phyloP scores from a whole-genome alignment of 2,113 vertebrate species.

The Chionis minor region DNA sequence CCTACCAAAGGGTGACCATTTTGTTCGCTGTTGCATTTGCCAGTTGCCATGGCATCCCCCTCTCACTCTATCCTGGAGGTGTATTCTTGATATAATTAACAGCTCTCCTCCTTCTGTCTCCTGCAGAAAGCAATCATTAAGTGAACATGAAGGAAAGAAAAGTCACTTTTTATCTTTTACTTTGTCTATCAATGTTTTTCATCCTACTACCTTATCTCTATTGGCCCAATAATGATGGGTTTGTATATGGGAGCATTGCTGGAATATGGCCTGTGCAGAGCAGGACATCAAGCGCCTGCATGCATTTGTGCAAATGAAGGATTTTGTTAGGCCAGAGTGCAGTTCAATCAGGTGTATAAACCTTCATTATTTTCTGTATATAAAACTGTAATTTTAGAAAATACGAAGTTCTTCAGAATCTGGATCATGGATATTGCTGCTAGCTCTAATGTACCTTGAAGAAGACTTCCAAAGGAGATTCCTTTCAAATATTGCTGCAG shows the following conservation, averaged over 20 bases:
- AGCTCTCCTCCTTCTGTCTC: slow-evolving; percentile 81
- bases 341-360: not conserved
- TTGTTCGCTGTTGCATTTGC: slow-evolving; percentile 72
- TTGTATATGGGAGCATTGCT: not conserved
- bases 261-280: not conserved
- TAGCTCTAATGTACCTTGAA: not conserved
- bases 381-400: not conserved
- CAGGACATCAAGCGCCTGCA: not conserved
- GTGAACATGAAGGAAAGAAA: slow-evolving; percentile 58
- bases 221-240: not conserved
- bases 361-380: not conserved
- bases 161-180: slow-evolving; percentile 28
- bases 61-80: slow-evolving; percentile 73
- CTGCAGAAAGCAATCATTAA: slow-evolving; percentile 79
- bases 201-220: not conserved
- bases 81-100: slow-evolving; percentile 78
- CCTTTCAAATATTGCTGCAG: not conserved
- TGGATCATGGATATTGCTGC: not conserved
- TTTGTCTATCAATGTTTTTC: not conserved
- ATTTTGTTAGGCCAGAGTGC: not conserved
- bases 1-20: slow-evolving; percentile 64
- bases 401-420: not conserved
- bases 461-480: not conserved
- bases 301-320: not conserved
- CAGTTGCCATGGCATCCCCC: slow-evolving; percentile 85